Conservation (phyloP, 2,113 vertebrate species). For the Pholis gunnellus region DNA sequence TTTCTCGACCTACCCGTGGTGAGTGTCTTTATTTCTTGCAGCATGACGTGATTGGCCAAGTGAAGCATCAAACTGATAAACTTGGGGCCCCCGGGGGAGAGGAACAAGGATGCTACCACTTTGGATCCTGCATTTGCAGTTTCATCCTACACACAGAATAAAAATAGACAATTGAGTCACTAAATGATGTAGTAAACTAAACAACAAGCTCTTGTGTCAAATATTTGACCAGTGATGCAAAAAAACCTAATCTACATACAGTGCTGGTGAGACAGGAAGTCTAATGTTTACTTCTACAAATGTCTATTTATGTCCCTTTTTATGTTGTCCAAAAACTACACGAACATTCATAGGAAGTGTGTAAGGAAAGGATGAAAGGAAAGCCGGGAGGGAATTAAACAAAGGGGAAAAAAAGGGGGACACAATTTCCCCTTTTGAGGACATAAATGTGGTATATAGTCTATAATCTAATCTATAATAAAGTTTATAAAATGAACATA, state of each 20-base stretch:
- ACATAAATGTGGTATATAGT: background rate
- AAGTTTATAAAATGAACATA: background rate
- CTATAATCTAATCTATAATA: background rate
- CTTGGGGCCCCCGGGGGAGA: slow-evolving; percentile 85
- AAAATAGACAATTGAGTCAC: background rate
- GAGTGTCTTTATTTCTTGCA: slow-evolving; percentile 82
- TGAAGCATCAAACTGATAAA: slow-evolving; percentile 82
- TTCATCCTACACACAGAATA: slow-evolving; percentile 74
- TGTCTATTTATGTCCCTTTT: background rate
- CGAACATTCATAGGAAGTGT: background rate
- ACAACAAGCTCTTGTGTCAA: background rate
- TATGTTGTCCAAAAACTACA: background rate
- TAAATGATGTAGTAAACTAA: fast-evolving
- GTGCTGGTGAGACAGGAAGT: background rate
- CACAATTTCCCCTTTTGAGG: no score
- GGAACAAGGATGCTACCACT: slow-evolving; percentile 85
- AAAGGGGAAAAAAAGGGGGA: background rate
- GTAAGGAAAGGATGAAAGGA: background rate
- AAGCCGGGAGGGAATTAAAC: no score
- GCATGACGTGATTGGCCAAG: slow-evolving; percentile 84
- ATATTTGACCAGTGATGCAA: background rate
- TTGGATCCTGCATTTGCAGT: slow-evolving; percentile 70
- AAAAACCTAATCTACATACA: background rate
- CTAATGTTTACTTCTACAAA: background rate
- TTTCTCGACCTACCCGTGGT: slow-evolving; percentile 77